Base-by-base conservation (phyloP, 2,797 vertebrate species). In the Octomys mimax region DNA sequence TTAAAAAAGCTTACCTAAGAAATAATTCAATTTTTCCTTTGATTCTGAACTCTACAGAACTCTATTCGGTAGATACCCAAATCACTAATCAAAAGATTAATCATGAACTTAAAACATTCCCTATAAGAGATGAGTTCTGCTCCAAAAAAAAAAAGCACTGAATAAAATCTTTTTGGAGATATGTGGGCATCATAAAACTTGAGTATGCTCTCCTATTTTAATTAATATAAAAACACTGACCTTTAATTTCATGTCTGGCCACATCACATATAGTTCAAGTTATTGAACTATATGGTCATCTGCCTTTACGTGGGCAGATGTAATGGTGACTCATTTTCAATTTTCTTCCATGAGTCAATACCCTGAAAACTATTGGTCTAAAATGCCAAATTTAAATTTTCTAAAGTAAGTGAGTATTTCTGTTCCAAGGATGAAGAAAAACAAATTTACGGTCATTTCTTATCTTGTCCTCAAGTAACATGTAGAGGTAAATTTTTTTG, bases 31-130 rank as follows among this genome's bases (percentile, higher is more conserved):
- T 59, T 73, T 96, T 96, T 64, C 89, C 71, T 96, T 49, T 87
- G 6, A 92, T 80, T 94, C 36, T 93, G 71, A 97, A 68, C 28
- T 87, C 87, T 5, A 24, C 0, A 0, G 49, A 96, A 57, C 7
- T 96, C 93, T 89, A 4, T 96, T 59, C 85, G 59, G 49, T 28
- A 83, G 71, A 33, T 61, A 91, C 57, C 79, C 24, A 97, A 64
- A 14, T 92, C 62, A 98, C 73, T 89, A 59, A 97, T 75, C 33
- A 78, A 80, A 95, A 28, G 1, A 64, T 82, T 96, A 96, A 96
- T 91, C 77, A 91, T 92, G 33, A 11, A 88, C 13, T 89, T 93
- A 87, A 92, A 62, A 94, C 7, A 79, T 79, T 77, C 3, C 21
- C 64, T 87, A 59, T 81, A 79, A 87, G 36, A 94, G n/a, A 87